Evolutionary conservation across 2,888 invertebrate species (phyloP), one percentile per base, ranked within the genome.

Genomic region (Plagodis pulveraria): DNA sequence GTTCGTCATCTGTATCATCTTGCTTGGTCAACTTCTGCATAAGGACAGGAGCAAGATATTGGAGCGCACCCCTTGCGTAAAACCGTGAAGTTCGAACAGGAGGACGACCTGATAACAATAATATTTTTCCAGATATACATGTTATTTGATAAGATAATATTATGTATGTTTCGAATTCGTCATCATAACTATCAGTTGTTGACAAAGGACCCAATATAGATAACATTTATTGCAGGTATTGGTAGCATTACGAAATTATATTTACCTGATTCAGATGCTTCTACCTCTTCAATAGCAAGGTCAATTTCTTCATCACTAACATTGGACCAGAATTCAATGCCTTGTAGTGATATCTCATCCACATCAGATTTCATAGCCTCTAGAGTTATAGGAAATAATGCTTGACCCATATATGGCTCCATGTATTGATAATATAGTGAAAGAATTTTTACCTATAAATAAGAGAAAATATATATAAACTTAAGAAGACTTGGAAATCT

Each of bases 301-400:
- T 99, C 99, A 40, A 99, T 98, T 91, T 99, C 99, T 91, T 99
- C 99, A 89, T 99, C 99, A 80, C 99, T 99, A 0, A 99, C 99
- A 77, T 99, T 99, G 5, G 99, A 99, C 99, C 99, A 99, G 92
- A 99, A 99, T 88, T 99, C 99, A 83, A 99, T 99, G 70, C 99
- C 99, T 93, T 99, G 99, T 57, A 99, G 94, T 12, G 98, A 96
- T 54, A 99, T 97, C 73, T 99, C 99, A 90, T 99, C 99, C 68
- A 97, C 95, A 66, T 98, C 98, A 12, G 98, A 98, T 84, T 98
- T 98, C 98, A 99, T 99, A 8, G 99, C 99, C 88, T 99, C 98
- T 80, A 99, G 93, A 7, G 99, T 99, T 59, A 99, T 99, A 35
- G 99, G 98, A 87, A 99, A 99, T 12, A 99, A 92, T 10, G 99